Base-by-base conservation (phyloP, 2,797 vertebrate species). In the Amphiprion clarkii region DNA sequence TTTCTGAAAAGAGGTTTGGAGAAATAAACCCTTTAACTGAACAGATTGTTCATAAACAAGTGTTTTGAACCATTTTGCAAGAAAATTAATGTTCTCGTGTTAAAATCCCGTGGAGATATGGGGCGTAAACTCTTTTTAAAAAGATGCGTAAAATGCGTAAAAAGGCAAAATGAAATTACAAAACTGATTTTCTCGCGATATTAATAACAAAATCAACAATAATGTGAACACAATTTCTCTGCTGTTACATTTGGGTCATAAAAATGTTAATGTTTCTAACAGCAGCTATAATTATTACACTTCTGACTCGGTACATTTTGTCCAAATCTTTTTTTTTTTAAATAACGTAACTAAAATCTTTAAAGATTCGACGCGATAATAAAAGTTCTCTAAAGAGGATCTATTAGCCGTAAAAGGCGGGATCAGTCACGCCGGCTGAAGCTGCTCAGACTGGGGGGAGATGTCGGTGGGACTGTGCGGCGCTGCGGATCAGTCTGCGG, bases 401-500 rank as follows among this genome's bases (percentile, higher is more conserved):
- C 2, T 3, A 2, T 63, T 36, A 25, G 7, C n/a, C 1, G 11
- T 39, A 7, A 33, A 17, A 23, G 17, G 21, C 8, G 7, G 13
- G 1, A 8, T n/a, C 17, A 44, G 44, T 64, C 31, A 0, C 0
- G 59, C 10, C 8, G 29, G 54, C 46, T 39, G 74, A 64, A 67
- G 36, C 51, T 46, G 75, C 74, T 57, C 36, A 29, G 58, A 52
- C 25, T 23, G 36, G 33, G 66, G 31, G 52, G 71, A 40, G 21
- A 29, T 60, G 55, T 16, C 17, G 23, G 42, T 23, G 23, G 23
- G 23, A 23, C 33, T 58, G 40, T 7, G 9, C 33, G 29, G 21
- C n/a, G 64, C 61, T 36, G 51, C 53, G 52, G 57, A 42, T 52
- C 56, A 51, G 70, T 60, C 76, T 64, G 60, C 23, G 56, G 62